Conservation (phyloP, 2,113 vertebrate genomes). For the Fregetta grallaria region DNA sequence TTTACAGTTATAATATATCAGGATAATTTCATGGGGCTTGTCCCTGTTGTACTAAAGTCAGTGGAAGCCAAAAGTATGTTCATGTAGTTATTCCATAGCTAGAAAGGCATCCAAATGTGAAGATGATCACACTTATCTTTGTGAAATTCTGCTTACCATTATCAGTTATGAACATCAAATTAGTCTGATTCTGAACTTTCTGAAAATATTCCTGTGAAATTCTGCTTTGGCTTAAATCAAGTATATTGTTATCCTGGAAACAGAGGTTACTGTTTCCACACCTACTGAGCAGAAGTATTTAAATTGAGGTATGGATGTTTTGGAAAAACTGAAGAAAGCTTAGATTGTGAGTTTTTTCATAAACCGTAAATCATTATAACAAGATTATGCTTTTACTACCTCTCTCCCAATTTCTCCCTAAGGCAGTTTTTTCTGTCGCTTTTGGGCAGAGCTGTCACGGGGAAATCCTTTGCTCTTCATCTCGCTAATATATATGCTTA, state of each 20-base stretch:
- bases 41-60: background rate
- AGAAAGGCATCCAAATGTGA: background rate
- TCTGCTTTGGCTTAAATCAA: background rate
- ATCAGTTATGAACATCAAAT: background rate
- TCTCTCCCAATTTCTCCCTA: background rate
- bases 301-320: background rate
- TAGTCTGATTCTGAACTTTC: background rate
- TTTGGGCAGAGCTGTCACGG: background rate
- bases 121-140: rapidly evolving
- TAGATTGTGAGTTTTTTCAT: background rate
- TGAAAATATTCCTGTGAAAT: background rate
- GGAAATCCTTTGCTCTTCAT: constrained; percentile 20
- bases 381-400: constrained; percentile 2
- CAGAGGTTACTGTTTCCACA: background rate
- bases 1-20: background rate
- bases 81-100: background rate
- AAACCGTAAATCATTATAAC: constrained; percentile 10
- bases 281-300: background rate
- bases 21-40: background rate
- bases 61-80: background rate
- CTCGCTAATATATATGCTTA: background rate
- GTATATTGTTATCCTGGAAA: background rate
- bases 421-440: background rate
- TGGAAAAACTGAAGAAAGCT: background rate
- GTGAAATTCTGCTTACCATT: background rate